These are phyloP conservation scores for Phrynocephalus vlangalii DNA, from an alignment of 2,797 vertebrate species.

Conservation along the genomic window DNA sequence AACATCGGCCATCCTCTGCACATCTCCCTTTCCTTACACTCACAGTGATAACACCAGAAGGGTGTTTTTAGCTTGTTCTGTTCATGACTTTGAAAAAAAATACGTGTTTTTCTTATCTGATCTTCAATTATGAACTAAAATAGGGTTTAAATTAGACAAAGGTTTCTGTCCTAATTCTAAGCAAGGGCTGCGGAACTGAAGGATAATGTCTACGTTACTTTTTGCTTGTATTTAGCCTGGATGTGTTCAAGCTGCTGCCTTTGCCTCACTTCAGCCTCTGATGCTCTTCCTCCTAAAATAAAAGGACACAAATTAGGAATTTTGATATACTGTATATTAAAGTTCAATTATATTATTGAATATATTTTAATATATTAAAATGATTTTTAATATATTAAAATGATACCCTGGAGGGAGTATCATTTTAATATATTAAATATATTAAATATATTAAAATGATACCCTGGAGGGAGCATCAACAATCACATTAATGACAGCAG, in stretches of 20 bases:
- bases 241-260: slow-evolving; percentile 76
- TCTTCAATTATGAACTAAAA: not conserved
- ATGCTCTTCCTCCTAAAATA: slow-evolving; percentile 80
- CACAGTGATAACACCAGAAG: not conserved
- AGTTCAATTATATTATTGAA: too few species aligned
- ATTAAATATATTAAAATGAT: not conserved
- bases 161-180: not conserved
- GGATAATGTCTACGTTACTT: slow-evolving; percentile 78
- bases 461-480: not conserved
- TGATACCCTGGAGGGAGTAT: not conserved
- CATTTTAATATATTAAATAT: not conserved
- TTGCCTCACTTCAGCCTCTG: slow-evolving; percentile 81
- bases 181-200: not conserved
- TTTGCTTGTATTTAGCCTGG: slow-evolving; percentile 83
- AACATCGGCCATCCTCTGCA: not conserved
- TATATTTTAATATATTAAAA: too few species aligned
- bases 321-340: too few species aligned
- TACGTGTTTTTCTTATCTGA: not conserved
- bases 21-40: not conserved
- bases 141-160: not conserved
- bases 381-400: slow-evolving; percentile 1
- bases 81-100: not conserved
- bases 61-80: not conserved
- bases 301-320: slow-evolving; percentile 21
- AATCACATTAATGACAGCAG: too few species aligned